Conservation (phyloP, 2,113 vertebrate species). For the Myotis davidii region DNA sequence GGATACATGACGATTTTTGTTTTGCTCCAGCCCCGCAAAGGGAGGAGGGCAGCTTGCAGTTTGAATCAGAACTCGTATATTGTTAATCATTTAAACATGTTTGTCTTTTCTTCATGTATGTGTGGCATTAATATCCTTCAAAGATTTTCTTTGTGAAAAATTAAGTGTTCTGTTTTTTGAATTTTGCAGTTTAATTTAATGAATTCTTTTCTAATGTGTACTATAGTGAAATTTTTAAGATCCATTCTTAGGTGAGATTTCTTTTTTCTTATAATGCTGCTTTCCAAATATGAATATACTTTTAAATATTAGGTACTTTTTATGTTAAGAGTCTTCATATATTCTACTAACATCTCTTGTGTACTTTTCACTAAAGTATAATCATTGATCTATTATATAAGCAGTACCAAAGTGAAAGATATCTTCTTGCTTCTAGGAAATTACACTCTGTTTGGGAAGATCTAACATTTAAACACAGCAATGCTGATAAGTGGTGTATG, state of each 20-base stretch:
- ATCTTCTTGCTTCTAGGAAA: background rate
- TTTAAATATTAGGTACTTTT: conserved; percentile 13
- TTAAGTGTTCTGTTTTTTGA: background rate
- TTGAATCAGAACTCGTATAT: background rate
- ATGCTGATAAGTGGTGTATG: background rate
- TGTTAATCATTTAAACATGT: conserved; percentile 47
- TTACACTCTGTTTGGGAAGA: background rate
- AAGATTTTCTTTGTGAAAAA: conserved; percentile 32
- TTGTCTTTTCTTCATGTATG: conserved; percentile 39
- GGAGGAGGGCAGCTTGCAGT: background rate
- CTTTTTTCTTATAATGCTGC: background rate
- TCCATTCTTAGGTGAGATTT: conserved; percentile 40
- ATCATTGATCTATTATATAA: background rate
- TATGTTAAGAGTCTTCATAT: background rate
- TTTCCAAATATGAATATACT: conserved; percentile 22
- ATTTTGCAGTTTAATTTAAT: background rate
- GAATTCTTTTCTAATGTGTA: conserved; percentile 28
- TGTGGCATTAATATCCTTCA: conserved; percentile 10
- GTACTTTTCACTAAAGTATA: background rate
- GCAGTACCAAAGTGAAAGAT: background rate
- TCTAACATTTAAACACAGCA: background rate
- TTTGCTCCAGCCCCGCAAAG: background rate
- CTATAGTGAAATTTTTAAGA: conserved; percentile 31
- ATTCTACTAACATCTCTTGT: background rate
- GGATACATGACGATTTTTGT: background rate